Percentiles rank a stretch among this genome's conserved stretches.
These are phyloP conservation scores for Otus sunia DNA, from an alignment of 2,113 vertebrate species.

Conservation along the genomic window DNA sequence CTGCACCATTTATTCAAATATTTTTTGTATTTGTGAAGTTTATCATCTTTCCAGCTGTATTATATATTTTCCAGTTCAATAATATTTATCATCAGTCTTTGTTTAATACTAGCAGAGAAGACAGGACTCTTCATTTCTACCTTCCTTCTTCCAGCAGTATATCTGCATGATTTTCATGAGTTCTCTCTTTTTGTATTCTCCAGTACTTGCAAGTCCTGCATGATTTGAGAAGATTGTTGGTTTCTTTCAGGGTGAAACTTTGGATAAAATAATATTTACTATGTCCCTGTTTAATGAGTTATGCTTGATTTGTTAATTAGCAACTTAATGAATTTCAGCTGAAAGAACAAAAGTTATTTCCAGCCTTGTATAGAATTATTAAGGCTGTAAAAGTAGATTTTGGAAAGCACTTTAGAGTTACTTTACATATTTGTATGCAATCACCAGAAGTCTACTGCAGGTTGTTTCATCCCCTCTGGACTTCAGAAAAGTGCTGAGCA, in stretches of 20 bases:
- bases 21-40: no score
- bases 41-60: background rate
- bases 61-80: background rate
- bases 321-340: constrained; percentile 5
- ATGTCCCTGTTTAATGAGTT: background rate
- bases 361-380: background rate
- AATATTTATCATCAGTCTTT: background rate
- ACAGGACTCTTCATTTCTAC: background rate
- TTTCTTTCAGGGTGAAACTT: constrained; percentile 23
- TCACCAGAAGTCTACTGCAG: background rate
- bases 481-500: background rate
- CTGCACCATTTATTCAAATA: no score
- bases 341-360: background rate
- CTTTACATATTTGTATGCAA: background rate
- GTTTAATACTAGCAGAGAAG: background rate
- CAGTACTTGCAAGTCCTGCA: background rate
- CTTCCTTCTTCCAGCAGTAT: background rate
- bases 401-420: background rate
- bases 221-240: background rate
- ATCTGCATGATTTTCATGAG: background rate
- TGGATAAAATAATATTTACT: background rate
- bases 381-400: background rate
- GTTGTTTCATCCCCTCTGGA: background rate
- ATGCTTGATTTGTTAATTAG: constrained; percentile 36
- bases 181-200: background rate